Base-by-base conservation (phyloP, 2,797 vertebrate genomes). In the Harpagifer antarcticus region DNA sequence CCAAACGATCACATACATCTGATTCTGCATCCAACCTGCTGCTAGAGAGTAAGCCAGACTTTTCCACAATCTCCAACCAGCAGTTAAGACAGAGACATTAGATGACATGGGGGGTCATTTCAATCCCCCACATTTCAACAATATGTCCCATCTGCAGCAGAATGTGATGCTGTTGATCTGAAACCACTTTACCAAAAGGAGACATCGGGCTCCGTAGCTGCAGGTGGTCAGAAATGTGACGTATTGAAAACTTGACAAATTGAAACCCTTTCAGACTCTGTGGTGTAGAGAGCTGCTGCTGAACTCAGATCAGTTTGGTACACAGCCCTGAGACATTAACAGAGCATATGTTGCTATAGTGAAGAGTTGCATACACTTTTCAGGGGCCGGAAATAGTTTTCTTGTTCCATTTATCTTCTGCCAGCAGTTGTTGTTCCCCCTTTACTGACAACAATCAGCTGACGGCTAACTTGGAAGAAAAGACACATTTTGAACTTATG, bases 91-190 rank as follows among this genome's bases (percentile, higher is more conserved):
- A 65, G 2, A 61, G 27, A 27, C 27, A 42, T 10, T 57, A 20
- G 23, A 62, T 40, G 17, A 58, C 47, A 37, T 20, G 23, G 13
- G 13, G 17, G 15, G 19, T 23, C 49, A 55, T 62, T 67, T 16
- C 72, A 53, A 72, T 64, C 64, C 33, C 12, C 40, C 63, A 27
- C 44, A 69, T 69, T 60, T 31, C 11, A 33, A 50, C 70, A 61
- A 16, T 31, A 40, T 57, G 44, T 59, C 31, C 71, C 65, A 60
- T 82, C 68, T 72, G 76, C 63, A 60, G 74, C 1, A n/a, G 57
- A 67, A 61, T 72, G 50, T 52, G 53, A 59, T 13, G 53, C 49
- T 68, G 48, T 59, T 63, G 74, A 78, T 67, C 58, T 56, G 43
- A 49, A 66, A 58, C 12, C 0, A 1, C 43, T 65, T 58, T 71